Evolutionary conservation across 1,140 invertebrate genomes (phyloP).

Genomic region (Scaptomyza montana): DNA sequence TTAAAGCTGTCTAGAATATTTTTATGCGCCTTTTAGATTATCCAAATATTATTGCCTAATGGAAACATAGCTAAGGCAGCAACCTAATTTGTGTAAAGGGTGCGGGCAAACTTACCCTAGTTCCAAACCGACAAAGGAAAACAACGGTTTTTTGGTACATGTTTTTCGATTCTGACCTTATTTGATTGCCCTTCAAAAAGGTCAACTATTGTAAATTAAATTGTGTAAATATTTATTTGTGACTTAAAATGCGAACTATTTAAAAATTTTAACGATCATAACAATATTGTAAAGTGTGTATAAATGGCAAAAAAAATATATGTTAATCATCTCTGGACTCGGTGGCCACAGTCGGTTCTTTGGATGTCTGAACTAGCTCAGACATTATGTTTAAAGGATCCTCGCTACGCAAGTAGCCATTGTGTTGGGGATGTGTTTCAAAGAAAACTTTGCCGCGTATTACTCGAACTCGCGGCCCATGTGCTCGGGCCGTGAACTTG

Average conservation of each 20-base stretch:
- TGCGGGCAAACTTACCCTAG: too few relatives aligned
- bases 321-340: conserved; percentile 17
- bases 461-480: conserved; percentile 75
- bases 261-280: neutral
- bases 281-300: conserved; percentile 1
- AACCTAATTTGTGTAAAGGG: too few relatives aligned
- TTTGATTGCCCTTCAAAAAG: too few relatives aligned
- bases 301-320: conserved; percentile 6
- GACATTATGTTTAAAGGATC: conserved; percentile 70
- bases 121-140: too few relatives aligned
- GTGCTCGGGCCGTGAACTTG: conserved; percentile 74
- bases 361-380: conserved; percentile 40
- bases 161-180: too few relatives aligned
- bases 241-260: neutral
- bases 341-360: neutral
- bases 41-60: too few relatives aligned
- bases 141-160: too few relatives aligned
- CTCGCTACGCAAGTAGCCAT: conserved; percentile 76
- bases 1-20: too few relatives aligned
- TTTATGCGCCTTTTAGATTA: too few relatives aligned
- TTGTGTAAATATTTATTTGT: neutral
- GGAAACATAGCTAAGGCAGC: too few relatives aligned
- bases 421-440: conserved; percentile 71
- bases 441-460: conserved; percentile 73
- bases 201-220: neutral